Conservation (phyloP, 2,113 vertebrate genomes). For the Gobio gobio region DNA sequence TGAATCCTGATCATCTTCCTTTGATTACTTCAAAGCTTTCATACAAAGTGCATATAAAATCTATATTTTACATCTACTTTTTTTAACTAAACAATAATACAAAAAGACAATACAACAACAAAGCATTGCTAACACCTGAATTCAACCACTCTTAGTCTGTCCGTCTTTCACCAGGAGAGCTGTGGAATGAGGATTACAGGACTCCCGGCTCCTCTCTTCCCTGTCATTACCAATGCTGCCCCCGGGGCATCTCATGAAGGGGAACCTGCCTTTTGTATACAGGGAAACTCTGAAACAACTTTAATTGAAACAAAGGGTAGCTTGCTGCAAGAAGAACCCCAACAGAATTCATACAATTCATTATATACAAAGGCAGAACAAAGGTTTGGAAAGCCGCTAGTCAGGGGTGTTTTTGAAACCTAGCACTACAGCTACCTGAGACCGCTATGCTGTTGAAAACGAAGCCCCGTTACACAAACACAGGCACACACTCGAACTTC, state of each 20-base stretch:
- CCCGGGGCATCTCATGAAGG: not conserved
- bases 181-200: constrained; percentile 38
- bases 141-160: not conserved
- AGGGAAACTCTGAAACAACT: not conserved
- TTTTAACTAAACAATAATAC: not conserved
- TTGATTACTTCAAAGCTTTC: not conserved
- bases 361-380: constrained; percentile 19
- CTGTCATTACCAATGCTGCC: constrained; percentile 22
- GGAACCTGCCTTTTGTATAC: constrained; percentile 7
- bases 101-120: not conserved
- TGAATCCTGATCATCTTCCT: not conserved
- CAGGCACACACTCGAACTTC: constrained; percentile 24
- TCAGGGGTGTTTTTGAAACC: constrained; percentile 17
- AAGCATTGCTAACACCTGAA: constrained; percentile 12
- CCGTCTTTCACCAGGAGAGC: constrained; percentile 19
- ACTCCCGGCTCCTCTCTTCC: not conserved
- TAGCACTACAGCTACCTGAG: constrained; percentile 8
- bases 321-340: not conserved
- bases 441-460: constrained; percentile 9
- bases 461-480: not conserved
- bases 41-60: not conserved
- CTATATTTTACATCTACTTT: not conserved
- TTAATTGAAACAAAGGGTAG: not conserved
- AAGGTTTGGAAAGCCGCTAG: constrained; percentile 11
- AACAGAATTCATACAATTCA: not conserved